A percentile compares a stretch with the other conserved stretches of the same genome.
phyloP scores from a whole-genome alignment of 2,888 invertebrate genomes.

The Epinotia nisella region DNA sequence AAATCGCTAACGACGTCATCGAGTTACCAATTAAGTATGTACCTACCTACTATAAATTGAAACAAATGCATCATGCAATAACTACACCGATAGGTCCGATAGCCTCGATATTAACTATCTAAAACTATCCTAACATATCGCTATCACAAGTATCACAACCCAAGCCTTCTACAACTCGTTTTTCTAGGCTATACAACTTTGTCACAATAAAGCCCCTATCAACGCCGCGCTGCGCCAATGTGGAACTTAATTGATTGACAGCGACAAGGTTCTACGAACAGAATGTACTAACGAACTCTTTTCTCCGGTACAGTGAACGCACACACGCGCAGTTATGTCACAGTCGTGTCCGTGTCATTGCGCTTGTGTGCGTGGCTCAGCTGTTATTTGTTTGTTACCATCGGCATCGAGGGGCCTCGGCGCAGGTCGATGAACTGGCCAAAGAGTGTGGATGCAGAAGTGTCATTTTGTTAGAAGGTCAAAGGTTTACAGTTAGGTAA shows the following conservation, averaged over 20 bases:
- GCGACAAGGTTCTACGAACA: conserved; percentile 23
- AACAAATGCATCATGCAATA: too few relatives aligned
- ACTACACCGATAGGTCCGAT: too few relatives aligned
- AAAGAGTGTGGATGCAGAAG: conserved; percentile 58
- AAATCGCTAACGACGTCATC: too few relatives aligned
- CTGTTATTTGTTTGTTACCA: conserved; percentile 73
- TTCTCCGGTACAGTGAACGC: conserved; percentile 29
- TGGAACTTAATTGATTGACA: conserved; percentile 14
- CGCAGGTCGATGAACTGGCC: conserved; percentile 69
- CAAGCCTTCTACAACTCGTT: conserved; percentile 15
- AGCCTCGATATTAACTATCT: neutral
- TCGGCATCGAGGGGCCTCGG: conserved; percentile 70
- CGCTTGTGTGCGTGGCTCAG: conserved; percentile 66
- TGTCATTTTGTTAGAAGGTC: conserved; percentile 10
- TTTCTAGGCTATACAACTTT: conserved; percentile 7
- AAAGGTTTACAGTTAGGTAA: neutral
- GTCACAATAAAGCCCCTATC: conserved; percentile 9
- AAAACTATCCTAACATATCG: conserved; percentile 4
- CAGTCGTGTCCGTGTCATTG: conserved; percentile 46
- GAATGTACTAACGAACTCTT: conserved; percentile 31
- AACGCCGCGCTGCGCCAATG: neutral
- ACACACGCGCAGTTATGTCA: conserved; percentile 35
- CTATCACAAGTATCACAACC: conserved; percentile 17
- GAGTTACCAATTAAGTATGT: too few relatives aligned
- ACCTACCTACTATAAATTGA: too few relatives aligned